Conservation (phyloP, 2,888 invertebrate genomes). For the Agelastica alni region DNA sequence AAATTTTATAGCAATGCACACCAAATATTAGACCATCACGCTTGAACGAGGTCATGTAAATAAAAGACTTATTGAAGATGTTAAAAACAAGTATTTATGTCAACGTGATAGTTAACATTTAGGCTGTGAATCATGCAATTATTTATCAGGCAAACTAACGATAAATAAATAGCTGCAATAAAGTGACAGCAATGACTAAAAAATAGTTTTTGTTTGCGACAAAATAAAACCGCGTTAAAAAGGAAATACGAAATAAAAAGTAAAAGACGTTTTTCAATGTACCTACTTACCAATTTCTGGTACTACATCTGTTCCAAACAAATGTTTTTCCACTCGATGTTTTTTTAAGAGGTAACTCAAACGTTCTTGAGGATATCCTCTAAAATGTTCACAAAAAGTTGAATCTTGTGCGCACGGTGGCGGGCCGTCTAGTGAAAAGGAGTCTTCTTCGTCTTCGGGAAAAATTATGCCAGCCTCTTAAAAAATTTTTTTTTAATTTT, state of each 20-base stretch:
- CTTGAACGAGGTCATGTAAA: too few relatives aligned
- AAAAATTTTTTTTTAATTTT: too few relatives aligned
- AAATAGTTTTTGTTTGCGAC: neutral
- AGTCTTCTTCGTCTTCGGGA: neutral
- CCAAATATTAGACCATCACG: too few relatives aligned
- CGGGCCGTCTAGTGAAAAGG: neutral
- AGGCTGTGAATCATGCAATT: too few relatives aligned
- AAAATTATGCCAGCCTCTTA: neutral
- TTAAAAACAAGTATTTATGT: too few relatives aligned
- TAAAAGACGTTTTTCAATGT: neutral
- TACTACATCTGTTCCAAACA: neutral
- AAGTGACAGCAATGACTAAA: neutral
- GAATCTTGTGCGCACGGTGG: neutral
- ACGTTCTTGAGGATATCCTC: neutral
- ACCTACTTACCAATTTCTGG: neutral
- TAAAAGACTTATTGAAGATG: too few relatives aligned
- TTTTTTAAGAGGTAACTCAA: neutral
- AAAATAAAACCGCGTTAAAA: too few relatives aligned
- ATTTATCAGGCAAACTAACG: too few relatives aligned
- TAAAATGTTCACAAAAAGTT: neutral
- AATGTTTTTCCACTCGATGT: neutral
- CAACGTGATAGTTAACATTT: too few relatives aligned
- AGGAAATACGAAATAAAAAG: too few relatives aligned
- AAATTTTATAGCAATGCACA: too few relatives aligned
- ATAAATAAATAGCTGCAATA: neutral